These are phyloP conservation scores for Drosophila setifemur DNA, from an alignment of 1,140 invertebrate genomes.

Conservation along the genomic window DNA sequence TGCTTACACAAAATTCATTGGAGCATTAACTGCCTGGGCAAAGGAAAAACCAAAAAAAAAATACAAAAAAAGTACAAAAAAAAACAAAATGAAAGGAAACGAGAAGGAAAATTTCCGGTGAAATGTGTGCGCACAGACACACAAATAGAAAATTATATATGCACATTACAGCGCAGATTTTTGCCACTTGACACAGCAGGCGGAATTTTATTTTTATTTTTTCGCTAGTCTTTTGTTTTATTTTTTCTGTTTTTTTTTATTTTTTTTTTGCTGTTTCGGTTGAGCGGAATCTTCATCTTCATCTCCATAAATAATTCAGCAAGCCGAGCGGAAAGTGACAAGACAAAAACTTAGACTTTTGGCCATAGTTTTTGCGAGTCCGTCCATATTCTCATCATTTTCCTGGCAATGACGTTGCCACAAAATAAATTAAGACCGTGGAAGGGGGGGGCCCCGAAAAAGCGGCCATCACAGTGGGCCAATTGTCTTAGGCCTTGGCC, in stretches of 20 bases:
- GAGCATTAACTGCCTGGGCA: conserved; percentile 56
- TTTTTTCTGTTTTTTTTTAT: not conserved
- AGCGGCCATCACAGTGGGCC: conserved; percentile 1
- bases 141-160: conserved; percentile 68
- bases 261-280: not conserved
- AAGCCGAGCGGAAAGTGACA: conserved; percentile 39
- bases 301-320: conserved; percentile 38
- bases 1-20: conserved; percentile 63
- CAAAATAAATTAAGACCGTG: not conserved
- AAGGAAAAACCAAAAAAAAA: conserved; percentile 2
- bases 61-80: not conserved
- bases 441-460: not conserved
- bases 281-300: conserved; percentile 12
- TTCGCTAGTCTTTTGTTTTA: not conserved
- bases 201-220: conserved; percentile 13
- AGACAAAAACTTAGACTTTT: conserved; percentile 22
- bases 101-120: conserved; percentile 16
- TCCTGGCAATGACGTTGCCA: conserved; percentile 9
- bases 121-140: conserved; percentile 10
- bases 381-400: not conserved
- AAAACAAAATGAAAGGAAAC: not conserved
- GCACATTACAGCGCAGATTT: conserved; percentile 77
- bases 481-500: not conserved
- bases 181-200: conserved; percentile 58
- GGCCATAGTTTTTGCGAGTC: conserved; percentile 24